Conservation (phyloP, 2,113 vertebrate genomes). For the Chloropsis cyanopogon region DNA sequence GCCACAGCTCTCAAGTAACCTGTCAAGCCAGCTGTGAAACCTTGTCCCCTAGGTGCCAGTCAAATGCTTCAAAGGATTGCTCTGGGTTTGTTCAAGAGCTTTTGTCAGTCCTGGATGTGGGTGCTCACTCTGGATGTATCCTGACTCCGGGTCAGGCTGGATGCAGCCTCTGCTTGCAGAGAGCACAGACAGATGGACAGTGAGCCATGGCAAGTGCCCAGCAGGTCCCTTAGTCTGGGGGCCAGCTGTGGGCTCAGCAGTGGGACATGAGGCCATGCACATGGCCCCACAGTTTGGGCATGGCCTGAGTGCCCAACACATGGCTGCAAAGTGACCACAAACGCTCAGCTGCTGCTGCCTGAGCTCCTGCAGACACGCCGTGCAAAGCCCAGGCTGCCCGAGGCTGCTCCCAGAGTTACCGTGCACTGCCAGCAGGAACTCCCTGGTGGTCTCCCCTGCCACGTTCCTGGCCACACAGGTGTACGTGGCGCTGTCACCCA, state of each 20-base stretch:
- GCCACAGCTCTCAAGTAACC: neutral
- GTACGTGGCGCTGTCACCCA: conserved; percentile 83
- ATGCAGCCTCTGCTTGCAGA: neutral
- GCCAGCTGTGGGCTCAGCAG: neutral
- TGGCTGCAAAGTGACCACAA: neutral
- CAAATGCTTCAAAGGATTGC: neutral
- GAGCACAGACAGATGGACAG: neutral
- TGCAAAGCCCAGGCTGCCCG: neutral
- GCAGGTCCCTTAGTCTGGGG: neutral
- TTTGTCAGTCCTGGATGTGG: neutral
- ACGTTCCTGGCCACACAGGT: conserved; percentile 91
- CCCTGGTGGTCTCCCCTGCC: conserved; percentile 83
- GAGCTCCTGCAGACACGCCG: neutral
- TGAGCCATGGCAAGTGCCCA: neutral
- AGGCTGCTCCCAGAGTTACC: conserved; percentile 69
- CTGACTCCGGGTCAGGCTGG: fast-evolving
- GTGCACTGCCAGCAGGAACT: conserved; percentile 86
- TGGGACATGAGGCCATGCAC: neutral
- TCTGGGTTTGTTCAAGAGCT: neutral
- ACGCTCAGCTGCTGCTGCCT: neutral
- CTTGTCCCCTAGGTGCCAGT: neutral
- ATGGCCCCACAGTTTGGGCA: neutral
- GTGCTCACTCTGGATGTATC: neutral
- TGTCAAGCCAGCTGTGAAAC: neutral
- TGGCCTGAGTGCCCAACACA: neutral